Evolutionary conservation across 1,140 invertebrate species (phyloP), one percentile per base, ranked within the genome.

Genomic region (Musca domestica): DNA sequence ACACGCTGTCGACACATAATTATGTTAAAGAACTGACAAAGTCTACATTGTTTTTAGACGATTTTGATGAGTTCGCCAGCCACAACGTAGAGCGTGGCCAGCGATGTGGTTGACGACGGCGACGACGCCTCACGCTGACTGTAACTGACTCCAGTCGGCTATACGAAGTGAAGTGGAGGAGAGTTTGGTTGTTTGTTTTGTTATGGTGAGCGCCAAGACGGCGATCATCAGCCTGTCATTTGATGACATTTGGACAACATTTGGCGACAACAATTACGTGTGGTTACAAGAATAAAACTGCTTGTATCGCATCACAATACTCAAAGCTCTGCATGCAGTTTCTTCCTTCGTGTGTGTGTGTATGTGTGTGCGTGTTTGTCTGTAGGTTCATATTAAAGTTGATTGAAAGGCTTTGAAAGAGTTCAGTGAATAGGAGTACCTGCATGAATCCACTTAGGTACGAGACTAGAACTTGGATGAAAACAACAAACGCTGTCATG

Each of bases 201-300:
- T 5, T 12, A 9, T 12, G 41, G 56, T 61, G 56, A 61, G 56
- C 56, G 56, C 56, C 56, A 61, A 61, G 56, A 61, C 56, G 56
- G 56, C 56, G 47, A 66, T 48, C 64, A 51, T 65, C 64, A 48
- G 56, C 25, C 56, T 61, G 56, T 61, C 56, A 61, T 61, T 61
- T 61, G 56, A 19, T 61, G 64, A 51, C 64, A 48, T 51, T 49
- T 48, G 64, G 48, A 51, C 52, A 51, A 67, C 66, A 67, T 67
- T 67, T 67, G 66, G 66, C 66, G 66, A 67, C 66, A 67, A 67
- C 66, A 67, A 67, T 67, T 67, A 67, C 66, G 66, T 67, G 66
- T 47, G 52, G 66, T 30, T 47, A 46, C 52, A 51, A 20, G 52
- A 54, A 52, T 34, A 61, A 61, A 41, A 61, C 27, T 61, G 34